Conservation (phyloP, 1,140 invertebrate species). For the Orchesella cincta region DNA sequence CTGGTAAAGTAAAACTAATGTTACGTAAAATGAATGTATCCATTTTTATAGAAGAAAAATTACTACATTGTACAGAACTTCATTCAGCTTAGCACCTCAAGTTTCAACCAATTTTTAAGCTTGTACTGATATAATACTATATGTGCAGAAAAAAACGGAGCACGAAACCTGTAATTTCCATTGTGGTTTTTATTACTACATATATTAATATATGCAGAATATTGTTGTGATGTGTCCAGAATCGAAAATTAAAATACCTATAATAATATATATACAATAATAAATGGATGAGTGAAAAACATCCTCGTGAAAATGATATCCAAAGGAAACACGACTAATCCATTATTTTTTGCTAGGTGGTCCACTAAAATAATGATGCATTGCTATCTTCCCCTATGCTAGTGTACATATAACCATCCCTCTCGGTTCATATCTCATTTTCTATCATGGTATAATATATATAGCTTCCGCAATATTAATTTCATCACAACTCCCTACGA, state of each 20-base stretch:
- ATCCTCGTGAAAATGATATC: too few species aligned
- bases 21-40: too few species aligned
- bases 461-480: conserved; percentile 27
- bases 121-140: background rate
- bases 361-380: too few species aligned
- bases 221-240: conserved; percentile 20
- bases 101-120: too few species aligned
- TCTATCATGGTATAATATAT: background rate
- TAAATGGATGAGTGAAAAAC: background rate
- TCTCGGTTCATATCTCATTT: background rate
- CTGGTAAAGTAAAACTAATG: too few species aligned
- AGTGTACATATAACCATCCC: too few species aligned
- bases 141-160: background rate
- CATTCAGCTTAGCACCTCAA: too few species aligned
- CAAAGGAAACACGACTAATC: too few species aligned
- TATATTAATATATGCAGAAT: background rate
- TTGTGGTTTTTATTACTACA: conserved; percentile 16
- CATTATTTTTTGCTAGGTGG: too few species aligned
- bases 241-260: conserved; percentile 1
- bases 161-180: conserved; percentile 13
- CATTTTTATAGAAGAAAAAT: too few species aligned
- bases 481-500: background rate
- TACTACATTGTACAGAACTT: too few species aligned
- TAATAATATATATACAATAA: background rate
- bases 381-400: too few species aligned